Evolutionary conservation across 2,888 invertebrate species (phyloP).

Genomic region (Kuschelorhynchus macadamiae): DNA sequence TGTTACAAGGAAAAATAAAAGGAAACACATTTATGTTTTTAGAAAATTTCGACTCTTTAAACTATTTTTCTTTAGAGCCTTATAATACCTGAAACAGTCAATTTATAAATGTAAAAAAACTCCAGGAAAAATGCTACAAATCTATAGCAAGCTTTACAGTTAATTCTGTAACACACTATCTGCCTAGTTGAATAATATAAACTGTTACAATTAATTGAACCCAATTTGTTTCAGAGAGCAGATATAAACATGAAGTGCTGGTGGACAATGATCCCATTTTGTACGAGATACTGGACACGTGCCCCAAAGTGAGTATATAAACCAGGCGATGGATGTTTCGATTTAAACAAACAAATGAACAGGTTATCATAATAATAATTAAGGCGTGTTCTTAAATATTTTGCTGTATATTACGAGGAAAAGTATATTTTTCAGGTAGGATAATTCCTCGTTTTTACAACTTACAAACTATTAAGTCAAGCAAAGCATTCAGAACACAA

Average conservation of each 20-base stretch:
- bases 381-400: not conserved
- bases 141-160: not conserved
- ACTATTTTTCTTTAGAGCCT: no score
- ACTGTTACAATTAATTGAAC: constrained; percentile 20
- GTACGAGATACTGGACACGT: constrained; percentile 92
- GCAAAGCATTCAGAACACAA: no score
- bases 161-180: not conserved
- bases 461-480: no score
- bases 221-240: constrained; percentile 79
- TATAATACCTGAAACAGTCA: no score
- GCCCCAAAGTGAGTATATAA: constrained; percentile 78
- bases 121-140: no score
- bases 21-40: no score
- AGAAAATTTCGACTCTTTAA: no score
- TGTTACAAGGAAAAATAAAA: no score
- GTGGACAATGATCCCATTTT: constrained; percentile 91
- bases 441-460: no score
- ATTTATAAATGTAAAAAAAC: no score
- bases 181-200: constrained; percentile 5
- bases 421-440: no score
- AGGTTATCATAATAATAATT: not conserved
- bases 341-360: not conserved
- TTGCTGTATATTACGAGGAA: not conserved
- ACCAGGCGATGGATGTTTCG: no score
- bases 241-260: constrained; percentile 91